Base-by-base conservation (phyloP, 2,113 vertebrate species). In the Pteropus alecto region DNA sequence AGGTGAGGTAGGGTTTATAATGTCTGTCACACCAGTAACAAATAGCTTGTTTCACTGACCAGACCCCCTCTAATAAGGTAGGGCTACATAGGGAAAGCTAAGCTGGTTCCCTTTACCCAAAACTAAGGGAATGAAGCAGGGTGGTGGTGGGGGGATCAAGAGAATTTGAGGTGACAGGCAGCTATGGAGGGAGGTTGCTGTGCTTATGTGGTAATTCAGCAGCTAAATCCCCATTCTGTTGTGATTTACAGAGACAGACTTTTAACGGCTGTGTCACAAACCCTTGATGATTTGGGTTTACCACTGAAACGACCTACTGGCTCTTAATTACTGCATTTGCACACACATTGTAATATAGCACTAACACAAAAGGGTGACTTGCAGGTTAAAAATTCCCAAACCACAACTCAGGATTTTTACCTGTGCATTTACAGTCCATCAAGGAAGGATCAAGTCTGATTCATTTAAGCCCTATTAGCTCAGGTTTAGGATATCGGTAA, bases 301-400 rank as follows among this genome's bases (percentile, higher is more conserved):
- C 5, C 28, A 16, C 65, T 84, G 84, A 78, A 96, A 97, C n/a
- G 90, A 97, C 41, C 88, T 81, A 78, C 41, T 7, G 56, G 48
- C 43, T 95, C 91, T 94, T 97, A 93, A 96, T 73, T 93, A 90
- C 67, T 58, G 51, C 65, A 95, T 93, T 94, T 95, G 70, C 85
- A 77, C 22, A 81, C 0, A 0, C 8, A 38, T 35, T 86, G 38
- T 3, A 76, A 79, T 86, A 94, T 94, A 82, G 74, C 73, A 67
- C 16, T 16, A 91, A 67, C 46, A 90, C 65, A 82, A 71, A 92
- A 90, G 70, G 82, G 79, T 7, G 18, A 92, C 95, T 90, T 96
- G 46, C 3, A 35, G 71, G 51, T 93, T 96, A 67, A 93, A 94
- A 97, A 5, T 24, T 93, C 92, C 63, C 81, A 97, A 97, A 86